Conservation (phyloP, 1,140 invertebrate genomes). For the Dolichoris vasculosae region DNA sequence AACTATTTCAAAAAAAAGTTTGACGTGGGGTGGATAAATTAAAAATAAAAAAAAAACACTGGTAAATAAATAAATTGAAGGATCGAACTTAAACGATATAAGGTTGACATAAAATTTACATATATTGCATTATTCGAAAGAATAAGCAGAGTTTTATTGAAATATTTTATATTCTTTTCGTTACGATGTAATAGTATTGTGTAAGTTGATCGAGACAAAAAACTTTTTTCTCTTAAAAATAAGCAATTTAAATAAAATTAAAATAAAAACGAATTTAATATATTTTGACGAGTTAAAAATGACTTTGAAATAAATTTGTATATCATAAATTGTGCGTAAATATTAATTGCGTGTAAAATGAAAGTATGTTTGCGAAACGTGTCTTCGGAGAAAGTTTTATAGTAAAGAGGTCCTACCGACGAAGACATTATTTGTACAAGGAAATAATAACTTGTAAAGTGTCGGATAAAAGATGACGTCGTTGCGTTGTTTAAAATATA, state of each 20-base stretch:
- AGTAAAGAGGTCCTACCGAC: conserved; percentile 26
- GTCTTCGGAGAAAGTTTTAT: conserved; percentile 48
- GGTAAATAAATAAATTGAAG: not conserved
- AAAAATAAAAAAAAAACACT: no score
- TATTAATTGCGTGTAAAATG: conserved; percentile 36
- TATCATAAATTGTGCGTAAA: conserved; percentile 30
- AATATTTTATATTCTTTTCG: not conserved
- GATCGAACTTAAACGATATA: not conserved
- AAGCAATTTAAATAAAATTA: no score
- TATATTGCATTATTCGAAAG: not conserved
- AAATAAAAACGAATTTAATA: conserved; percentile 4
- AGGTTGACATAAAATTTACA: not conserved
- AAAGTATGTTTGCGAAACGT: conserved; percentile 43
- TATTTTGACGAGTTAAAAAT: conserved; percentile 18
- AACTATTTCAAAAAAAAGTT: conserved; percentile 23
- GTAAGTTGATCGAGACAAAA: not conserved
- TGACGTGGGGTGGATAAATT: conserved; percentile 20
- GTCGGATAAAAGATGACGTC: conserved; percentile 15
- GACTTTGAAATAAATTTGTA: conserved; percentile 16
- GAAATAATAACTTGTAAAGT: conserved; percentile 30
- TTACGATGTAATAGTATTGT: not conserved
- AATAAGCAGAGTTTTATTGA: not conserved
- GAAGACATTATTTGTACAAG: conserved; percentile 37
- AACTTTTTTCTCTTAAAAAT: no score
- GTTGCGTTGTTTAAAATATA: conserved; percentile 33